Percentiles rank a stretch among this genome's conserved stretches.
phyloP scores from a whole-genome alignment of 2,888 invertebrate species.

The Microctonus brassicae region DNA sequence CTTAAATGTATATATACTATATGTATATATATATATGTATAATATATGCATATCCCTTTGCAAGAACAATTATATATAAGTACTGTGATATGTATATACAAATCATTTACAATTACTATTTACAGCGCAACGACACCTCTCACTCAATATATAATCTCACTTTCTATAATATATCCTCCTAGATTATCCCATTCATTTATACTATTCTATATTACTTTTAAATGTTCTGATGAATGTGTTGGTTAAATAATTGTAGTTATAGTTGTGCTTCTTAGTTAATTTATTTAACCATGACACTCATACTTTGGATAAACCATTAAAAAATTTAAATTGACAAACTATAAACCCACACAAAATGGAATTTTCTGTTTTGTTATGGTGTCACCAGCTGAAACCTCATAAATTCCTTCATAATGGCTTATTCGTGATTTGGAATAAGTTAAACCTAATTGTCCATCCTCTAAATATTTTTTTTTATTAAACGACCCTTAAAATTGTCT shows the following conservation, averaged over 20 bases:
- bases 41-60: not conserved
- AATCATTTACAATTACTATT: not conserved
- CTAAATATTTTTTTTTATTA: constrained; percentile 50
- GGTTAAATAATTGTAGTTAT: too few species aligned
- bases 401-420: constrained; percentile 49
- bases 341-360: constrained; percentile 53
- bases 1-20: too few species aligned
- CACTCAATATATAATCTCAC: constrained; percentile 2
- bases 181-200: too few species aligned
- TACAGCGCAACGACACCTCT: constrained; percentile 12
- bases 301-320: constrained; percentile 46
- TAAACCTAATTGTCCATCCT: constrained; percentile 42
- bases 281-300: not conserved
- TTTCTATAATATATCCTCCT: not conserved
- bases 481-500: not conserved
- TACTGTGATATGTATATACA: too few species aligned
- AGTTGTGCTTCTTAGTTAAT: too few species aligned
- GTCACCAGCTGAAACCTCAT: constrained; percentile 53
- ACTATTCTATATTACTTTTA: too few species aligned
- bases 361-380: constrained; percentile 52
- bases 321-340: constrained; percentile 59
- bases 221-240: too few species aligned
- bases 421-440: constrained; percentile 65
- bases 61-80: too few species aligned
- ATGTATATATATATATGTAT: not conserved